Evolutionary conservation across 1,140 invertebrate genomes (phyloP).

Genomic region (Portunus trituberculatus): DNA sequence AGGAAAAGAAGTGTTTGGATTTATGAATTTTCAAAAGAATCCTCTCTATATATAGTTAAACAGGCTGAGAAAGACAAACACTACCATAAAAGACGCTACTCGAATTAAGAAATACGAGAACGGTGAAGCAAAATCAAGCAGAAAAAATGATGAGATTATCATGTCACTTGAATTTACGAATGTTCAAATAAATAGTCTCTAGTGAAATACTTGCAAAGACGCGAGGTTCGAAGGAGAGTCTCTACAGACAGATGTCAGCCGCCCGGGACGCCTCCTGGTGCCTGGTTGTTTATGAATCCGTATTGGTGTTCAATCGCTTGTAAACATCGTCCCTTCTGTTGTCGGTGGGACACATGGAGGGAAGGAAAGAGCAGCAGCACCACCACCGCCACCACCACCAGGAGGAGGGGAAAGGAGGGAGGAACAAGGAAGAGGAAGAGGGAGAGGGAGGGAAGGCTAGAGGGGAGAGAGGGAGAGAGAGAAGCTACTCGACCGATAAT

Average conservation of each 20-base stretch:
- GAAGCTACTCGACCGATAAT: background rate
- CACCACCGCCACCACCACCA: too few species aligned
- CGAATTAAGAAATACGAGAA: too few species aligned
- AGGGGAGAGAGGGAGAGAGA: constrained; percentile 33
- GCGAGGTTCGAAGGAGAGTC: background rate
- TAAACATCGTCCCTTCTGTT: constrained; percentile 71
- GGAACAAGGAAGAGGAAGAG: background rate
- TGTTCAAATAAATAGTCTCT: background rate
- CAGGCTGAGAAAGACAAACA: too few species aligned
- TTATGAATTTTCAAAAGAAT: too few species aligned
- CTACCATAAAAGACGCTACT: too few species aligned
- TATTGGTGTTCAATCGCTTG: constrained; percentile 75
- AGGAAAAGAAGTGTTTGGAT: too few species aligned
- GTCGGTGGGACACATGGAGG: constrained; percentile 10
- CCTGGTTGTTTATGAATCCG: constrained; percentile 60
- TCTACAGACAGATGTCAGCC: background rate
- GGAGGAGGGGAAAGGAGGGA: constrained; percentile 21
- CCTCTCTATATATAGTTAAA: too few species aligned
- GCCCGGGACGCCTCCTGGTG: background rate
- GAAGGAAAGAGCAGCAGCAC: background rate
- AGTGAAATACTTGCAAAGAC: background rate
- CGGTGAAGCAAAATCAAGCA: too few species aligned
- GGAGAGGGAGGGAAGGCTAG: background rate
- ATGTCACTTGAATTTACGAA: background rate
- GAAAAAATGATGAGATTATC: too few species aligned